Conservation (phyloP, 2,888 invertebrate genomes). For the Cylindroiulus punctatus region DNA sequence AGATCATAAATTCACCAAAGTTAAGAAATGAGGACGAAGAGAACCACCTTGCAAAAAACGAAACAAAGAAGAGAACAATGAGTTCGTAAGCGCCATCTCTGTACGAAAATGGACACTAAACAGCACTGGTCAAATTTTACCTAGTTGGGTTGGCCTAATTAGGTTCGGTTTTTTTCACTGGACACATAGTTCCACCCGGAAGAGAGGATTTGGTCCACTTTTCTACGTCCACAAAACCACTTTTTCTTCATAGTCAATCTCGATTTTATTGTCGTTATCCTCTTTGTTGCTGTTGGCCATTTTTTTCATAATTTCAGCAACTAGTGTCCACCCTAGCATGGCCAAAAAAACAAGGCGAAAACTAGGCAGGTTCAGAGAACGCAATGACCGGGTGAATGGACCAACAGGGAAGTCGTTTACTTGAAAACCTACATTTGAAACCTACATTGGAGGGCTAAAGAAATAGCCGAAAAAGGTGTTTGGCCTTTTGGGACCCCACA, state of each 20-base stretch:
- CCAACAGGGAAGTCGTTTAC: conserved; percentile 49
- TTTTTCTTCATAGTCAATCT: not conserved
- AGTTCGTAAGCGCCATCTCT: not conserved
- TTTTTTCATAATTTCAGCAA: not conserved
- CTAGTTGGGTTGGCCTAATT: not conserved
- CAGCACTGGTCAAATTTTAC: not conserved
- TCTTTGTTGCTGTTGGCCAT: not conserved
- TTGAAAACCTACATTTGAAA: conserved; percentile 46
- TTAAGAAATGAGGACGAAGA: conserved; percentile 1
- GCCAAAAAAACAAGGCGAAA: not conserved
- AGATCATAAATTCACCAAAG: not conserved
- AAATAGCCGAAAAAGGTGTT: conserved; percentile 26
- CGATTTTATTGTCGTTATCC: not conserved
- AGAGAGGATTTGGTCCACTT: not conserved
- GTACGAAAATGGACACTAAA: not conserved
- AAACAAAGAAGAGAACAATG: not conserved
- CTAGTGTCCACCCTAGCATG: conserved; percentile 6
- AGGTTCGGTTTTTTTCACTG: not conserved
- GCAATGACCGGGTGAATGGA: conserved; percentile 48
- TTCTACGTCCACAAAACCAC: not conserved
- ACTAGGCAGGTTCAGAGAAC: conserved; percentile 3
- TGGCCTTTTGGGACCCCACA: not conserved
- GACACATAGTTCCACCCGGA: conserved; percentile 22
- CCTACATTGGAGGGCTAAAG: not conserved
- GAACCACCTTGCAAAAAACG: not conserved